These are phyloP conservation scores for Junco hyemalis DNA, from an alignment of 2,113 vertebrate genomes.

Conservation along the genomic window DNA sequence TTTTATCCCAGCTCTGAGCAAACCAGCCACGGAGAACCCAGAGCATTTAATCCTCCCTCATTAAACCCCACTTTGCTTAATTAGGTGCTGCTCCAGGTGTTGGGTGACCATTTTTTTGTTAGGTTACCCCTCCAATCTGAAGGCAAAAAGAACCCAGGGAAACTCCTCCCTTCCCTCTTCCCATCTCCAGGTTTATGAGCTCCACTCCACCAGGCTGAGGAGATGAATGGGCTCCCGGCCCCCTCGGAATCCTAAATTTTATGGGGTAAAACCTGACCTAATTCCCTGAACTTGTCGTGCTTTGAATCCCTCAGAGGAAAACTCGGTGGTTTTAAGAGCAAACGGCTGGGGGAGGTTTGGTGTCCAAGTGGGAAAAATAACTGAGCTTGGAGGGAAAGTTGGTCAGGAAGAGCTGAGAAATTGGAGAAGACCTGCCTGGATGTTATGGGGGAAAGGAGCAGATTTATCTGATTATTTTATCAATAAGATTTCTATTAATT, in stretches of 20 bases:
- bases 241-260: background rate
- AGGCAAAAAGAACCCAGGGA: background rate
- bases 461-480: background rate
- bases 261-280: background rate
- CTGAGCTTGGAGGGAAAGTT: background rate
- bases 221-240: background rate
- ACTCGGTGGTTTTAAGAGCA: background rate
- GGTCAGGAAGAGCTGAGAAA: background rate
- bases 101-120: background rate
- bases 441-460: background rate
- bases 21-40: background rate
- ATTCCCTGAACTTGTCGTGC: background rate
- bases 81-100: constrained; percentile 28
- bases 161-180: background rate
- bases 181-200: constrained; percentile 3
- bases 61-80: background rate
- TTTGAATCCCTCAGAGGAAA: background rate
- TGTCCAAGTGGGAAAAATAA: background rate
- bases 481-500: too few relatives aligned
- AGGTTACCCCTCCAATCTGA: background rate
- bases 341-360: background rate
- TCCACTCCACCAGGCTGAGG: background rate
- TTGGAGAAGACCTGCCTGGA: background rate
- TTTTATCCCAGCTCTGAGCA: background rate
- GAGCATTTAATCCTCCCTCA: background rate